phyloP scores from a whole-genome alignment of 1,140 invertebrate genomes.

The Acromyrmex heyeri region DNA sequence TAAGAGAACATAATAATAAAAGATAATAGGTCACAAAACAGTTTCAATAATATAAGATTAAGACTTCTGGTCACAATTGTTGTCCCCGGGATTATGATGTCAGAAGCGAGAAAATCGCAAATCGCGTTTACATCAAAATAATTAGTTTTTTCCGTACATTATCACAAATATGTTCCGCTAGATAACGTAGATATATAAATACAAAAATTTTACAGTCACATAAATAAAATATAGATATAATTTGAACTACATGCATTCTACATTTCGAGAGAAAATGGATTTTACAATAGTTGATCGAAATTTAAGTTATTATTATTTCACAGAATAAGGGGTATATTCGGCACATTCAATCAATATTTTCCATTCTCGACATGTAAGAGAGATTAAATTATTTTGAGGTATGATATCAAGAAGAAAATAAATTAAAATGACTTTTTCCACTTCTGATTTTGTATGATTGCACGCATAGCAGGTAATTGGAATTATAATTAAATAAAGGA shows the following conservation, averaged over 20 bases:
- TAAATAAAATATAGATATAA: constrained; percentile 1
- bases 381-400: neutral
- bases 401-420: neutral
- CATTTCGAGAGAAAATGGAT: neutral
- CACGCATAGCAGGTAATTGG: neutral
- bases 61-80: neutral
- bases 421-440: neutral
- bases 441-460: neutral
- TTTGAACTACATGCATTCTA: neutral
- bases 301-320: neutral
- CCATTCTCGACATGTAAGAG: neutral
- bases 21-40: neutral
- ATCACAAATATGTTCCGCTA: neutral
- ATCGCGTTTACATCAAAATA: neutral
- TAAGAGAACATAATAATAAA: neutral
- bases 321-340: neutral
- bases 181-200: neutral
- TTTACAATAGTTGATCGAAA: neutral
- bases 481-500: neutral
- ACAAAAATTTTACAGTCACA: constrained; percentile 14
- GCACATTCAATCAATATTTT: neutral
- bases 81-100: neutral
- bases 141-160: neutral
- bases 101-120: neutral
- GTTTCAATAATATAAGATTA: neutral